Conservation (phyloP, 37 sponge, comb jelly and placozoan genomes). For the Geodia barretti region DNA sequence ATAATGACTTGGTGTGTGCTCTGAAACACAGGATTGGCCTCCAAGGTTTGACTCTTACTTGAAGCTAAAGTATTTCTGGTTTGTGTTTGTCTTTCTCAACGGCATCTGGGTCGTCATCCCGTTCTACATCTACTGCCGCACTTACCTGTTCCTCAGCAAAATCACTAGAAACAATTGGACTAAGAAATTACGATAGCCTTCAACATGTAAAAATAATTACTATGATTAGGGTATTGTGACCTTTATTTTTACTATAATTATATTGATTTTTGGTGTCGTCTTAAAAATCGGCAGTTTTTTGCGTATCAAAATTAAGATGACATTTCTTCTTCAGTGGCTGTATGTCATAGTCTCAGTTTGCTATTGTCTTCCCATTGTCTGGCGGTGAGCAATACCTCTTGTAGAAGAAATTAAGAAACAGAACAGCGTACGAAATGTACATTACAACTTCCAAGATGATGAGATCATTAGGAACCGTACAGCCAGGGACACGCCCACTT, state of each 20-base stretch:
- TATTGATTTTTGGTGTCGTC: no score
- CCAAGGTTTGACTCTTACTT: constrained; percentile 70
- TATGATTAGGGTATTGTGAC: no score
- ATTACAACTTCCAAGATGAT: constrained; percentile 33
- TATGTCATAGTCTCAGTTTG: no score
- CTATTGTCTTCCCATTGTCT: no score
- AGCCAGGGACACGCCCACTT: constrained; percentile 49
- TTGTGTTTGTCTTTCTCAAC: constrained; percentile 71
- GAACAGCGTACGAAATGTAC: constrained; percentile 66
- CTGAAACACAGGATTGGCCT: constrained; percentile 60
- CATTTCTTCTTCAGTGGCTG: no score
- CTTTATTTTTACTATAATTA: no score
- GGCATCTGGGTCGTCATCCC: constrained; percentile 66
- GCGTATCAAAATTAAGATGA: no score
- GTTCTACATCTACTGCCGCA: constrained; percentile 25
- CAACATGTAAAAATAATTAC: no score
- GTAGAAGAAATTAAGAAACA: constrained; percentile 81
- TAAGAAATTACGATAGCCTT: no score
- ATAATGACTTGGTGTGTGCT: constrained; percentile 7
- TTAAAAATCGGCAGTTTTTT: no score
- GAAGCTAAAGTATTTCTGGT: constrained; percentile 83
- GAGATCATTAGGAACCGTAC: constrained; percentile 6
- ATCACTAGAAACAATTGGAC: no score
- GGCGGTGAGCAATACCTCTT: constrained; percentile 60
- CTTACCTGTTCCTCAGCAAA: constrained; percentile 4